phyloP scores from a whole-genome alignment of 2,797 vertebrate species.

The Picus viridis region DNA sequence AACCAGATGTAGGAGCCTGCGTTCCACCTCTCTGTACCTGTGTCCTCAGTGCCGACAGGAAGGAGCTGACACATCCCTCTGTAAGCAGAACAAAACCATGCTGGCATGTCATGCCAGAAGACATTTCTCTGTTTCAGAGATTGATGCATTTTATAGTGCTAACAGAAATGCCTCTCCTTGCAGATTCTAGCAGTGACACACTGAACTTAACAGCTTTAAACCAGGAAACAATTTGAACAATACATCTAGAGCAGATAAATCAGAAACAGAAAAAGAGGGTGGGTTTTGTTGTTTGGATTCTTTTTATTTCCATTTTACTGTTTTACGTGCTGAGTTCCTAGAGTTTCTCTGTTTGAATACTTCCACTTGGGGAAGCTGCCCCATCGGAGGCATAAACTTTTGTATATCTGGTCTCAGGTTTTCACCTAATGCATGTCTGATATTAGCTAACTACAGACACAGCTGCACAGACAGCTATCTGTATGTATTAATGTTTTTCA shows the following conservation, averaged over 20 bases:
- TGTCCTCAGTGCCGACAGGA: not conserved
- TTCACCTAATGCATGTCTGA: not conserved
- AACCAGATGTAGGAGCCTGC: not conserved
- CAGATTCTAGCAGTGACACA: not conserved
- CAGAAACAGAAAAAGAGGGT: not conserved
- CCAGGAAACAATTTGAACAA: not conserved
- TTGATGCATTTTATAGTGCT: not conserved
- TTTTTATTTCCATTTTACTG: not conserved
- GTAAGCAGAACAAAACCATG: not conserved
- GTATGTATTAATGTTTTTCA: not conserved
- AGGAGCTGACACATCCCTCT: not conserved
- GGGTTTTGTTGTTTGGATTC: not conserved
- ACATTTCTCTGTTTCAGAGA: not conserved
- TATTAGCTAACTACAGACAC: not conserved
- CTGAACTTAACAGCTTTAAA: not conserved
- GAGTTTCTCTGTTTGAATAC: not conserved
- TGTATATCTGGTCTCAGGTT: not conserved
- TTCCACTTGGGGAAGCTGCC: not conserved
- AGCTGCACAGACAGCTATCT: not conserved
- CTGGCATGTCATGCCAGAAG: fast-evolving
- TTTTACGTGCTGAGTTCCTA: not conserved
- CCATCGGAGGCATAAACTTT: not conserved
- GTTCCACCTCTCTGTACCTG: not conserved
- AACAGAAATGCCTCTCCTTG: not conserved
- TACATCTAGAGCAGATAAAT: not conserved